phyloP scores from a whole-genome alignment of 2,888 invertebrate species.

The Drosophila paranaensis region DNA sequence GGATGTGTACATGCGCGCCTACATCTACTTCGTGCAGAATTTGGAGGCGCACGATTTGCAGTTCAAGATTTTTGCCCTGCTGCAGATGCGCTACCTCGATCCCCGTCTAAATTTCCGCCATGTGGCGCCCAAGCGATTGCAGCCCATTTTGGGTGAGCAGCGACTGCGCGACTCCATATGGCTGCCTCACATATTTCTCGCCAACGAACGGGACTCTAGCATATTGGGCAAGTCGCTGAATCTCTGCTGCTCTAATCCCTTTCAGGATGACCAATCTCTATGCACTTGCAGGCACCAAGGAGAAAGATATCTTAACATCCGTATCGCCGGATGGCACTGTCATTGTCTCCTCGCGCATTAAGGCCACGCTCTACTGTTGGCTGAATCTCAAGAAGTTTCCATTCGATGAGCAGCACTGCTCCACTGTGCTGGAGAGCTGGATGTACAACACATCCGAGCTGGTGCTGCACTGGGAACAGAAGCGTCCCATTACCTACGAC shows the following conservation, averaged over 20 bases:
- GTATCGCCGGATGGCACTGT: constrained; percentile 92
- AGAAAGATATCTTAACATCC: constrained; percentile 91
- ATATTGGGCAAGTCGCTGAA: constrained; percentile 86
- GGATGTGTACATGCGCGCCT: constrained; percentile 90
- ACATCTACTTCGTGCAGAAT: constrained; percentile 93
- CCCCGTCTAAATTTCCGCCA: constrained; percentile 89
- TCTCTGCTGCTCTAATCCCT: not conserved
- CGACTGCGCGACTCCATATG: constrained; percentile 90
- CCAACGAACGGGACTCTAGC: constrained; percentile 91
- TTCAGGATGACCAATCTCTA: no score
- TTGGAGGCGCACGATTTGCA: constrained; percentile 93
- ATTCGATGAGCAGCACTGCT: constrained; percentile 93
- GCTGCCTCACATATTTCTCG: constrained; percentile 93
- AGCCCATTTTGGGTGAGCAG: constrained; percentile 90
- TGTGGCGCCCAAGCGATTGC: constrained; percentile 88
- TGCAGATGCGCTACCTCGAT: constrained; percentile 92
- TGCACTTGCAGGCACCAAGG: constrained; percentile 87
- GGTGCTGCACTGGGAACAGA: constrained; percentile 90
- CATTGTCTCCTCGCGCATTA: constrained; percentile 91
- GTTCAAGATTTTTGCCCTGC: constrained; percentile 92
- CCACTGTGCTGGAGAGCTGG: constrained; percentile 93
- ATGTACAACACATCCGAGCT: constrained; percentile 92
- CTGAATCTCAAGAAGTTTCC: constrained; percentile 95
- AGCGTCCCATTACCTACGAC: constrained; percentile 90
- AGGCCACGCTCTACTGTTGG: constrained; percentile 93